Percentiles rank a stretch among this genome's conserved stretches.
phyloP scores from a whole-genome alignment of 2,888 invertebrate genomes.

The Willowsia nigromaculata region DNA sequence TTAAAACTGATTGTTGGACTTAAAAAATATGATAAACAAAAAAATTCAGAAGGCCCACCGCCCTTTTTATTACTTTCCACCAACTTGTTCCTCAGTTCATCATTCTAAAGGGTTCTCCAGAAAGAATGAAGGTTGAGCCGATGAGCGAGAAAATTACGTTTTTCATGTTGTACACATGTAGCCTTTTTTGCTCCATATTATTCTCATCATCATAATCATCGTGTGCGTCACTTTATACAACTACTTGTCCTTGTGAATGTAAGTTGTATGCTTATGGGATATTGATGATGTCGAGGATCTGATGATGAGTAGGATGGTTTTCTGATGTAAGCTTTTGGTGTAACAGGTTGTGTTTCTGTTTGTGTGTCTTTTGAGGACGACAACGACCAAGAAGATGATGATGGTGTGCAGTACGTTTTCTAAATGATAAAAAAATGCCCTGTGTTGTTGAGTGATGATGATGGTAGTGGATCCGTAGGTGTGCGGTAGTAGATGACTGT shows the following conservation, averaged over 20 bases:
- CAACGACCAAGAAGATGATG: background rate
- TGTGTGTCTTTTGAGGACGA: background rate
- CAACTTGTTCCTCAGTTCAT: background rate
- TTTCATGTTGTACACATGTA: background rate
- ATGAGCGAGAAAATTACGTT: background rate
- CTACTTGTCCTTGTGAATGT: background rate
- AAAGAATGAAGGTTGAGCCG: background rate
- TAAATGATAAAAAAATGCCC: background rate
- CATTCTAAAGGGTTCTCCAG: background rate
- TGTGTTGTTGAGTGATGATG: slow-evolving; percentile 56
- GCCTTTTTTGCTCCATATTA: background rate
- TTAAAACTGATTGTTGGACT: background rate
- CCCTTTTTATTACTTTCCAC: background rate
- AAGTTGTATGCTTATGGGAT: background rate
- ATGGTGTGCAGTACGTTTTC: slow-evolving; percentile 17
- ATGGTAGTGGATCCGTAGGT: slow-evolving; percentile 69
- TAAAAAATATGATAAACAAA: background rate
- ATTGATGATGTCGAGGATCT: background rate
- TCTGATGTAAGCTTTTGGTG: slow-evolving; percentile 55
- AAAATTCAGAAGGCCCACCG: background rate
- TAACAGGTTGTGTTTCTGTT: slow-evolving; percentile 76
- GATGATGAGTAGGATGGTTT: background rate
- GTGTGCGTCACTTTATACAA: no score
- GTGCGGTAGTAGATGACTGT: slow-evolving; percentile 71
- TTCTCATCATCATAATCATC: no score